phyloP scores from a whole-genome alignment of 1,140 invertebrate genomes.

The Caenorhabditis elegans region DNA sequence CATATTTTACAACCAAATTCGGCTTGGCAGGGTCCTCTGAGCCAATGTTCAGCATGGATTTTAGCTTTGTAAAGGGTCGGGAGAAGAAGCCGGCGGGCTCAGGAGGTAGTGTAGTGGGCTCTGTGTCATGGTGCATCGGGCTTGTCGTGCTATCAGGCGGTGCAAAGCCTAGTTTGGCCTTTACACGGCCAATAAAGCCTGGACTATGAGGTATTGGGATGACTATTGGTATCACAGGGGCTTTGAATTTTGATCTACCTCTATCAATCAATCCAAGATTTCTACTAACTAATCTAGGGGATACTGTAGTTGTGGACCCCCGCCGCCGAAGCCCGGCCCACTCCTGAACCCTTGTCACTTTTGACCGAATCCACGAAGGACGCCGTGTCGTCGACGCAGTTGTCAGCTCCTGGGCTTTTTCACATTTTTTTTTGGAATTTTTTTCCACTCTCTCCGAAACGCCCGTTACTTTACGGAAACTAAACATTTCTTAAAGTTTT shows the following conservation, averaged over 20 bases:
- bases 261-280: background rate
- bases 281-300: no score
- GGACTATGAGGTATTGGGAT: no score
- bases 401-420: background rate
- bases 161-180: no score
- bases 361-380: background rate
- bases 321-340: background rate
- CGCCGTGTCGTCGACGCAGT: background rate
- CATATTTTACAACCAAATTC: background rate
- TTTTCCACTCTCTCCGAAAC: no score
- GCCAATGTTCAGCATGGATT: background rate
- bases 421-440: no score
- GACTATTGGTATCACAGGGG: background rate
- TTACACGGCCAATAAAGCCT: background rate
- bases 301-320: background rate
- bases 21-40: background rate
- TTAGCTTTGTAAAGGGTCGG: background rate
- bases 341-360: background rate
- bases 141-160: no score
- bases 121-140: background rate
- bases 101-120: background rate
- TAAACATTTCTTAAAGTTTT: no score
- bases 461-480: no score
- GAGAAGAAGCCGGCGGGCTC: background rate
- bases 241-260: background rate